Conservation (phyloP, 1,140 invertebrate species). For the Drosophila micromelanica region DNA sequence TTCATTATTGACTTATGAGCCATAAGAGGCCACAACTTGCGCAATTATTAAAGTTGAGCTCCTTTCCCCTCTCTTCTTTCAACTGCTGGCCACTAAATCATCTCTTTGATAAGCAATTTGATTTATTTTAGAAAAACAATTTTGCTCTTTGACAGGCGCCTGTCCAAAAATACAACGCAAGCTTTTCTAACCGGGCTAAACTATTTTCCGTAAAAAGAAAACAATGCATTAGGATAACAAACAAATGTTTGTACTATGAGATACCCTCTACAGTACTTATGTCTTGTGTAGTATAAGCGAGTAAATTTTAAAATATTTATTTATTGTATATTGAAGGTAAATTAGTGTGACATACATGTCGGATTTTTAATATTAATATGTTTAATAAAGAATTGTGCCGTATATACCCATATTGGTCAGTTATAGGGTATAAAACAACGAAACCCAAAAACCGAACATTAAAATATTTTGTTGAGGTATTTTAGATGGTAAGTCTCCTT, state of each 20-base stretch:
- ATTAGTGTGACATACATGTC: no score
- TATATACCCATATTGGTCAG: not conserved
- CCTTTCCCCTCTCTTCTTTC: conserved; percentile 3
- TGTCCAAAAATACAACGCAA: conserved; percentile 35
- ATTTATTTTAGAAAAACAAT: conserved; percentile 80
- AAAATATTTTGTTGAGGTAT: conserved; percentile 72
- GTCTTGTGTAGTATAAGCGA: not conserved
- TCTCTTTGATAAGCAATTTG: conserved; percentile 82
- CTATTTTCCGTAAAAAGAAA: conserved; percentile 47
- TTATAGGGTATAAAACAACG: conserved; percentile 35
- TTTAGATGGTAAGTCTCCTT: conserved; percentile 38
- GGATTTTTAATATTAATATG: no score
- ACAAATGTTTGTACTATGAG: not conserved
- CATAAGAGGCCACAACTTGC: conserved; percentile 78
- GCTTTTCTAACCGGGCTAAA: conserved; percentile 44
- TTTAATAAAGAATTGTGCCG: no score
- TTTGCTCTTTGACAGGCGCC: conserved; percentile 55
- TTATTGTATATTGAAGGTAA: no score
- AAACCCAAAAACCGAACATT: conserved; percentile 47
- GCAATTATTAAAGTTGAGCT: conserved; percentile 77
- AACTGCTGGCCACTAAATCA: conserved; percentile 70
- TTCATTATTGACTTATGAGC: conserved; percentile 76
- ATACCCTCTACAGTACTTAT: conserved; percentile 5
- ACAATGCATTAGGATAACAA: conserved; percentile 16
- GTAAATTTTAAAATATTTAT: not conserved